These are phyloP conservation scores for Chelon auratus DNA, from an alignment of 2,797 vertebrate species.

Conservation along the genomic window DNA sequence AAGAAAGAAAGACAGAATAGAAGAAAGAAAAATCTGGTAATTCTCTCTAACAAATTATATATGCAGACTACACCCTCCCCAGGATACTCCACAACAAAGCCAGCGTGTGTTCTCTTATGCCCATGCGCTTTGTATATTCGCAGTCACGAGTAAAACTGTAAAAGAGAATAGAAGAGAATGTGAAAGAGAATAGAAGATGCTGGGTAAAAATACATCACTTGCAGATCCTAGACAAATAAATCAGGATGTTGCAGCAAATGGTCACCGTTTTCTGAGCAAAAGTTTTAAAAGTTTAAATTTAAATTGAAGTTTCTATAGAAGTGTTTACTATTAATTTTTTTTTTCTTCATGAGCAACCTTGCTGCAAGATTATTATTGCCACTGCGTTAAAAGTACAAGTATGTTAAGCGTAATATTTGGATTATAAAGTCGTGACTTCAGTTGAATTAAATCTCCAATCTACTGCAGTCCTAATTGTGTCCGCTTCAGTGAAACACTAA, in stretches of 20 bases:
- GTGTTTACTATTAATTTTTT: background rate
- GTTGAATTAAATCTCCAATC: background rate
- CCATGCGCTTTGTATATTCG: conserved; percentile 14
- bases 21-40: conserved; percentile 33
- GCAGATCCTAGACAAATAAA: conserved; percentile 15
- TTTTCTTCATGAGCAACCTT: background rate
- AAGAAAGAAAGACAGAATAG: conserved; percentile 4
- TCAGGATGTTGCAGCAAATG: background rate
- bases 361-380: background rate
- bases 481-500: conserved; percentile 6
- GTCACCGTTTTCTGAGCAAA: background rate
- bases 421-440: background rate
- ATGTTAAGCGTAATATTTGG: background rate
- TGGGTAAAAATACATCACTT: conserved; percentile 16
- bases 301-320: background rate
- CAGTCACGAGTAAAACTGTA: conserved; percentile 11
- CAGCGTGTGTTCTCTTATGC: conserved; percentile 11
- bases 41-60: conserved; percentile 18
- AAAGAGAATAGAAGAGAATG: conserved; percentile 32
- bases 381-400: background rate
- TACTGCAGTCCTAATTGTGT: background rate
- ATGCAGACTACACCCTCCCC: conserved; percentile 26
- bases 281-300: conserved; percentile 1
- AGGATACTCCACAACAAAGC: conserved; percentile 22
- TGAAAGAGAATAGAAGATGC: conserved; percentile 24